Conservation (phyloP, 1,140 invertebrate species). For the Planococcus citri region DNA sequence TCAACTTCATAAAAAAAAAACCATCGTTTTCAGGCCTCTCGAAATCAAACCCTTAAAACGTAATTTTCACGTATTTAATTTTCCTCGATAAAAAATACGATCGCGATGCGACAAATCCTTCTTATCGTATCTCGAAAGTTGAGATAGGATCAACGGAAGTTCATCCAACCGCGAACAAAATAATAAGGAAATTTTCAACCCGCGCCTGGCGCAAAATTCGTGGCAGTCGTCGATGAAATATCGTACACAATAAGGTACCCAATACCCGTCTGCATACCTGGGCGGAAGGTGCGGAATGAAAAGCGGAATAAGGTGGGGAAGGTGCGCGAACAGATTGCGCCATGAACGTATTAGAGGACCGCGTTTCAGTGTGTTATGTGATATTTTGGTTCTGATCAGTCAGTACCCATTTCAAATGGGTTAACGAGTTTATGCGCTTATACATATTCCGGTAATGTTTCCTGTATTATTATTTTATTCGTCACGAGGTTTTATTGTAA, state of each 20-base stretch:
- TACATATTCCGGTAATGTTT: conserved; percentile 18
- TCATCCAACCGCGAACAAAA: not conserved
- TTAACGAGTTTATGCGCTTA: conserved; percentile 14
- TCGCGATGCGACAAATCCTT: not conserved
- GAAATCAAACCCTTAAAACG: too few relatives aligned
- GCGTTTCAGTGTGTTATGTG: conserved; percentile 11
- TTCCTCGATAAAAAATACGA: too few relatives aligned
- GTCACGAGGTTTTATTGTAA: conserved; percentile 18
- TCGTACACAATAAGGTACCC: not conserved
- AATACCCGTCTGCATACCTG: not conserved
- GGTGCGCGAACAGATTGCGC: conserved; percentile 10
- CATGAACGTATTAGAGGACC: not conserved
- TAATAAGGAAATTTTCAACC: not conserved
- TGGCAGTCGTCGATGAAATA: not conserved
- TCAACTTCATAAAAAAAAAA: too few relatives aligned
- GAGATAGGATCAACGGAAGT: not conserved
- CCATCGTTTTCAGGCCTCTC: too few relatives aligned
- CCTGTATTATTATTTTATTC: conserved; percentile 14
- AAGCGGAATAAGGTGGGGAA: not conserved
- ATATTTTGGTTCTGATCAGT: conserved; percentile 9
- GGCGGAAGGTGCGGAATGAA: not conserved
- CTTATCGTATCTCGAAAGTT: too few relatives aligned
- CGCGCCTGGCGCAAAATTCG: too few relatives aligned
- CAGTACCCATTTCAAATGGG: conserved; percentile 18
- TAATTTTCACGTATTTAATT: too few relatives aligned